Evolutionary conservation across 2,113 vertebrate genomes (phyloP).

Genomic region (Crotalus helleri): DNA sequence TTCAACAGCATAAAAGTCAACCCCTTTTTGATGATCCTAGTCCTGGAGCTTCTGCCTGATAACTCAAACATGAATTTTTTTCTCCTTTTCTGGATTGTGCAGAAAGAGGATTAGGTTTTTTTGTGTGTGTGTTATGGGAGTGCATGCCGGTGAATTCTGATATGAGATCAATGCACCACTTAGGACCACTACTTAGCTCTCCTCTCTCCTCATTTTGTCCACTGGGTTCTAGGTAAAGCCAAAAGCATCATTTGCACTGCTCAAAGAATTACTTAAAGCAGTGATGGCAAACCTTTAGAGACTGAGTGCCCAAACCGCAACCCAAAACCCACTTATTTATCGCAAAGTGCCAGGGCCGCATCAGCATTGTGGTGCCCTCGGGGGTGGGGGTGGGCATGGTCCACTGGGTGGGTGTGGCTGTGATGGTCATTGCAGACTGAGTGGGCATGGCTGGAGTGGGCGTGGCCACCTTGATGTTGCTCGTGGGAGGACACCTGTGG

Average conservation of each 20-base stretch:
- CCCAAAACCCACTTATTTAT: too few relatives aligned
- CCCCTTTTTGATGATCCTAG: background rate
- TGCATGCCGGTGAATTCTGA: background rate
- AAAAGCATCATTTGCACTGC: background rate
- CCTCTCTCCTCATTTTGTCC: background rate
- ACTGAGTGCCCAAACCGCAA: too few relatives aligned
- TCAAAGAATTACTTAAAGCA: background rate
- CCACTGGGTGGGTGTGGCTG: too few relatives aligned
- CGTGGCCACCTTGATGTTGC: too few relatives aligned
- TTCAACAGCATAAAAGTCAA: background rate
- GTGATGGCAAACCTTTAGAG: too few relatives aligned
- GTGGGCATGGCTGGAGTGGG: too few relatives aligned
- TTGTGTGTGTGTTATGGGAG: background rate
- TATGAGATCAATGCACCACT: background rate
- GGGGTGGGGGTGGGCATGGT: too few relatives aligned
- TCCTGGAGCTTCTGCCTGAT: background rate
- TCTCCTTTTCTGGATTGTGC: background rate
- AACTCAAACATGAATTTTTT: background rate
- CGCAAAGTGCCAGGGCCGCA: too few relatives aligned
- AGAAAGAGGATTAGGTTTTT: background rate
- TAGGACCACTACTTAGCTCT: background rate
- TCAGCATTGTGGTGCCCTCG: too few relatives aligned
- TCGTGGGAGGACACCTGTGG: too few relatives aligned
- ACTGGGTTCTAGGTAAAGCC: background rate
- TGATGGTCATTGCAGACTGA: too few relatives aligned